phyloP scores from a whole-genome alignment of 1,140 invertebrate genomes.

The Aradophagus sp. region DNA sequence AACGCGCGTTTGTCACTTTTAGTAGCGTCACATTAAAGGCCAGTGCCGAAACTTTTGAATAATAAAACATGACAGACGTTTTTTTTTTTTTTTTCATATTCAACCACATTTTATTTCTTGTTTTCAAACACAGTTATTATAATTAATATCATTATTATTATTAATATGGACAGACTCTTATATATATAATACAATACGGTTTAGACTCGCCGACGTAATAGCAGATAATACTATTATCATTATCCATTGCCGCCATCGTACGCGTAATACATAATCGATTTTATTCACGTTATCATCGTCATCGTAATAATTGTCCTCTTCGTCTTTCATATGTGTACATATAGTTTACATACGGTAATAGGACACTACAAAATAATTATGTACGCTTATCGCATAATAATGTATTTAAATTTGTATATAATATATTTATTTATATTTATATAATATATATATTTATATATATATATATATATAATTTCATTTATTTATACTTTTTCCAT shows the following conservation, averaged over 20 bases:
- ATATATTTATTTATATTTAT: slow-evolving; percentile 68
- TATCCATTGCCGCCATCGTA: slow-evolving; percentile 66
- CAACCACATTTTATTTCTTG: slow-evolving; percentile 77
- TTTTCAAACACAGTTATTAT: slow-evolving; percentile 77
- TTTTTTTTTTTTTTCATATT: slow-evolving; percentile 72
- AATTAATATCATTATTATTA: slow-evolving; percentile 74
- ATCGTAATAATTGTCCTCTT: slow-evolving; percentile 59
- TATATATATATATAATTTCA: slow-evolving; percentile 69
- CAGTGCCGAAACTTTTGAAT: slow-evolving; percentile 16
- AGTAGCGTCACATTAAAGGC: no score
- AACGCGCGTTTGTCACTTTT: no score
- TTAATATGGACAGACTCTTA: slow-evolving; percentile 76
- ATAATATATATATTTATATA: no score
- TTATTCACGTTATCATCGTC: slow-evolving; percentile 59
- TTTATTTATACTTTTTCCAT: slow-evolving; percentile 68
- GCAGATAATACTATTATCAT: slow-evolving; percentile 75
- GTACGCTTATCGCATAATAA: slow-evolving; percentile 63
- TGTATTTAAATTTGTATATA: slow-evolving; percentile 64
- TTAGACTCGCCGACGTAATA: slow-evolving; percentile 75
- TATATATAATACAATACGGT: slow-evolving; percentile 76
- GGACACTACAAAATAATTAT: slow-evolving; percentile 75
- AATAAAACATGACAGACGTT: slow-evolving; percentile 42
- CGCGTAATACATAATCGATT: slow-evolving; percentile 65
- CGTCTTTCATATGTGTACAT: slow-evolving; percentile 67
- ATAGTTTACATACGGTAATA: slow-evolving; percentile 74